Evolutionary conservation across 2,797 vertebrate species (phyloP).

Genomic region (Iguana delicatissima): DNA sequence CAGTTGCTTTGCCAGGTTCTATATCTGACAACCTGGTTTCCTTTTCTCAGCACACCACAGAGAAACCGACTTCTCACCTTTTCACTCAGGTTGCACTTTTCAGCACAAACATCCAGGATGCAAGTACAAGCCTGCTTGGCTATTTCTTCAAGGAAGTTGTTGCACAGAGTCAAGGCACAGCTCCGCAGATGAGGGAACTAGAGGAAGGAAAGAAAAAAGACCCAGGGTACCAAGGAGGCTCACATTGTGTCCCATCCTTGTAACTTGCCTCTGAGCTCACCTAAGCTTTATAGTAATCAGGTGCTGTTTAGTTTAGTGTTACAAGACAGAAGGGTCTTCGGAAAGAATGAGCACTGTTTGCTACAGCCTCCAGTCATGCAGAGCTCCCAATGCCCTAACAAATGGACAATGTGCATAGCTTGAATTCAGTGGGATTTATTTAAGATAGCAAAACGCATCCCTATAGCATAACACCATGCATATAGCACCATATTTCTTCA

Average conservation of each 20-base stretch:
- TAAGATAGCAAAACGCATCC: background rate
- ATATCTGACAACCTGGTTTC: too few species aligned
- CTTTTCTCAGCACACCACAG: background rate
- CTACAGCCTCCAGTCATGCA: background rate
- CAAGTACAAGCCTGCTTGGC: slow-evolving; percentile 84
- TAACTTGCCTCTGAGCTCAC: background rate
- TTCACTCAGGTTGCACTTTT: slow-evolving; percentile 90
- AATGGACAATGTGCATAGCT: background rate
- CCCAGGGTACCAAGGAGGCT: background rate
- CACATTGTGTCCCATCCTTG: too few species aligned
- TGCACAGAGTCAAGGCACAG: slow-evolving; percentile 84
- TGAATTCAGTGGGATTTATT: too few species aligned
- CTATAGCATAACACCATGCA: background rate
- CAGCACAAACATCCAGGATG: slow-evolving; percentile 90
- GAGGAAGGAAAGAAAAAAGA: background rate
- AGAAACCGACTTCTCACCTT: slow-evolving; percentile 78
- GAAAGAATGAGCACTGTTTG: background rate
- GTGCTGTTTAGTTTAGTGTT: background rate
- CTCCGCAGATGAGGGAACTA: slow-evolving; percentile 85
- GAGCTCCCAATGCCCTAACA: background rate
- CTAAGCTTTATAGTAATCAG: too few species aligned
- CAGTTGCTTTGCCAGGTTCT: background rate
- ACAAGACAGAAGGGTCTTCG: background rate
- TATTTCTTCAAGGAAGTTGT: slow-evolving; percentile 90
- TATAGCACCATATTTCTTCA: background rate